Conservation (phyloP, 2,113 vertebrate species). For the Plecturocebus donacophilus region DNA sequence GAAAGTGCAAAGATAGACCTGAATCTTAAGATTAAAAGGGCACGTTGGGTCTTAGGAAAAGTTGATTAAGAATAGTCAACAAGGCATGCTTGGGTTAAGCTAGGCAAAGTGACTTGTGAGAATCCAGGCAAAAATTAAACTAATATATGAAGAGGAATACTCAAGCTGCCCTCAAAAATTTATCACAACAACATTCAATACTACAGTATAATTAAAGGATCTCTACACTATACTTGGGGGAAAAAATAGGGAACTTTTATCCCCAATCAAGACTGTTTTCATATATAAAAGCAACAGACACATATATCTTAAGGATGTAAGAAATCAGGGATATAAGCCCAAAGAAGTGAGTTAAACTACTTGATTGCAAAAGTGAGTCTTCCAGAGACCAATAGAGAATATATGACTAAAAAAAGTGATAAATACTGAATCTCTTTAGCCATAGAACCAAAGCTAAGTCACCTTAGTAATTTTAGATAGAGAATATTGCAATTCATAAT, state of each 20-base stretch:
- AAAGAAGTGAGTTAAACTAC: not conserved
- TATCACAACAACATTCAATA: not conserved
- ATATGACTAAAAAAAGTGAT: not conserved
- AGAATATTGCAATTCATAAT: not conserved
- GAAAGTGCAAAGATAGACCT: not conserved
- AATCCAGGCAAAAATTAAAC: not conserved
- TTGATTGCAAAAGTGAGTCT: not conserved
- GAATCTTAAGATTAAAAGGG: not conserved
- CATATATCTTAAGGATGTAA: not conserved
- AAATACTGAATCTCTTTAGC: not conserved
- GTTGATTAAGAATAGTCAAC: not conserved
- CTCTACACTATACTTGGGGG: not conserved
- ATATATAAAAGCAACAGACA: not conserved
- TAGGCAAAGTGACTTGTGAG: not conserved
- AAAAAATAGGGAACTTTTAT: not conserved
- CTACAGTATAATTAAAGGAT: not conserved
- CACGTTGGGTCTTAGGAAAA: not conserved
- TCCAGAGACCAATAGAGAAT: not conserved
- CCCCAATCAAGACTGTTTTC: not conserved
- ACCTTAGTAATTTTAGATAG: not conserved
- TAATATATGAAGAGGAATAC: not conserved
- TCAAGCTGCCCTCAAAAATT: not conserved
- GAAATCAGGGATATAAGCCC: not conserved
- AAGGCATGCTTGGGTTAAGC: not conserved
- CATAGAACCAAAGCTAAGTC: not conserved